Evolutionary conservation across 2,888 invertebrate species (phyloP), one percentile per base, ranked within the genome.

Genomic region (Caenorhabditis becei): DNA sequence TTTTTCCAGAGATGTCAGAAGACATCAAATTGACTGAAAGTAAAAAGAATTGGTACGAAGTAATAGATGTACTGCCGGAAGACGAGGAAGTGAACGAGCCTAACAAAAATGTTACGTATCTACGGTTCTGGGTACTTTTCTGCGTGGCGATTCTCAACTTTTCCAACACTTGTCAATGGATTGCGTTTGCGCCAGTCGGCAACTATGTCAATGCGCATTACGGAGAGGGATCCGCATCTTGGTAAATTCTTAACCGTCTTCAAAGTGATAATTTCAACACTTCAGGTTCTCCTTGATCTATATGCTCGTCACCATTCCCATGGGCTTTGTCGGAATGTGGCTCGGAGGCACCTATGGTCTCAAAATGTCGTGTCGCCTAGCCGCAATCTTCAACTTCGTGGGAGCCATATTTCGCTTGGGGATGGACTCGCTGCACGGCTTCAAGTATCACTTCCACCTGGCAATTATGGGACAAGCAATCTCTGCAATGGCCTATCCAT

Each of bases 151-250:
- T 58, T 1, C 35, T 65, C 51, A 65, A 49, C 41, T 65, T 65
- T 18, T 74, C 51, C 5, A 74, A 65, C 26, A 58, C 65, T 1
- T 14, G n/a, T 3, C 26, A 32, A n/a, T 74, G 74, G 74, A 65
- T 74, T 20, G n/a, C 58, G 10, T 74, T 49, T 16, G 32, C 74
- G 0, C 49, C 74, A 0, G 65, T 66, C 26, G 49, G 35, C 16
- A 74, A 74, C 32, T 58, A 74, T 44, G 65, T 65, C 18, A 65
- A 65, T 32, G 18, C 18, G n/a, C 49, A n/a, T 20, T 74, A 65
- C 16, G 65, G 65, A 1, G 41, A 35, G 20, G 26, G 18, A 14
- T 23, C 58, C 2, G 37, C 74, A 7, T n/a, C 49, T 1, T 58
- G 65, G 74, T 74, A 18, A 58, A 47, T 16, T 11, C 3, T 14